Evolutionary conservation across 2,888 invertebrate genomes (phyloP), one percentile per base, ranked within the genome.

Genomic region (Creontiades dilutus): DNA sequence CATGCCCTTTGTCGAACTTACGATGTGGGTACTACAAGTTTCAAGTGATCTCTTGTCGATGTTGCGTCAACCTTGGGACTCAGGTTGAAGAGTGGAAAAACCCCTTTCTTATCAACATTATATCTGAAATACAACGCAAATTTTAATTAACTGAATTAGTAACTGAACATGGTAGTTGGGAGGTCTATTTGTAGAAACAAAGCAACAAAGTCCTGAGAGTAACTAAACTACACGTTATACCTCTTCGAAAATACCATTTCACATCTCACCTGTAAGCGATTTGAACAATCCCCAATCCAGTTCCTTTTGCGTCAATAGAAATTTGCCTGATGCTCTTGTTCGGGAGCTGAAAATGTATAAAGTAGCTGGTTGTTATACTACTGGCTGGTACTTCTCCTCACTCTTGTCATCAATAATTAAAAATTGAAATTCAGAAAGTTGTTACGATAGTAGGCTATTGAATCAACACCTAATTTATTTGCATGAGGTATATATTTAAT

Each of bases 61-160:
- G 96, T 96, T 92, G 96, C 96, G 93, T 97, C 97, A 7, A 98
- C 96, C 92, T 97, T 95, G 0, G 98, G 97, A 93, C 97, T 97
- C 0, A 98, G 94, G 80, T 95, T 96, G 93, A 97, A 98, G 91
- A 97, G 94, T 3, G 98, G 98, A 95, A 96, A 97, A 48, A 97
- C 96, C 37, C 96, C 97, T 14, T 97, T 97, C 4, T 97, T 97
- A 93, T 97, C 97, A 90, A 97, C 95, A 93, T 97, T 96, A 92
- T 97, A 98, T 78, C 95, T 88, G 55, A 14, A 80, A 85, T 23
- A 52, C 9, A 82, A 82, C 13, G 52, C 16, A 5, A 7, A 52
- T 13, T 52, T 1, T 37, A 37, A 37, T 37, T 37, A 4, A 37
- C 7, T 37, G 37, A 37, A 7, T n/a, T n/a, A n/a, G n/a, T n/a